Percentiles rank a stretch among this genome's conserved stretches.
These are phyloP conservation scores for Poeciliopsis prolifica DNA, from an alignment of 2,113 vertebrate genomes.

Conservation along the genomic window DNA sequence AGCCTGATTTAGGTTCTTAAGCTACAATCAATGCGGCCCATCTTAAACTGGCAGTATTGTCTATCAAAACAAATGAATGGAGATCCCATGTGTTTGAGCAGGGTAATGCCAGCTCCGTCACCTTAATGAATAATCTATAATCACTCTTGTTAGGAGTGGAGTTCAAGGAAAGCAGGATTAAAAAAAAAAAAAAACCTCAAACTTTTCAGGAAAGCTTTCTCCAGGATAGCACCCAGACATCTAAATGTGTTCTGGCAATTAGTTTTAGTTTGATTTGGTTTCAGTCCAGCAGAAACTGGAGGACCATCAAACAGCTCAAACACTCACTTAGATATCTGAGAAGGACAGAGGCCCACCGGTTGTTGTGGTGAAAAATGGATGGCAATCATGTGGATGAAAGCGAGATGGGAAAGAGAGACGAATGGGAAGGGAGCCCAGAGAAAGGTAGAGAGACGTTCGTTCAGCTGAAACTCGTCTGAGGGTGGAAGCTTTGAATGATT, in stretches of 20 bases:
- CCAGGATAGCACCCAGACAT: conserved; percentile 8
- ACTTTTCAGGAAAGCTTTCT: conserved; percentile 4
- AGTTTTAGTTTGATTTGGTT: conserved; percentile 44
- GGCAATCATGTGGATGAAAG: conserved; percentile 44
- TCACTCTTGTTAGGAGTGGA: conserved; percentile 6
- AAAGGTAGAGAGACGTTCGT: conserved; percentile 27
- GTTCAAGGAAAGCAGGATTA: not conserved
- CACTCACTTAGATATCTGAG: conserved; percentile 65
- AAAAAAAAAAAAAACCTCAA: not conserved
- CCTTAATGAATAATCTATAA: conserved; percentile 18
- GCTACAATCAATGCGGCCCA: conserved; percentile 52
- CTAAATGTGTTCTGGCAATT: conserved; percentile 19
- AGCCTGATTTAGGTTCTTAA: conserved; percentile 74
- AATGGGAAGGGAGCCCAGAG: conserved; percentile 14
- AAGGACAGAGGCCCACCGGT: conserved; percentile 47
- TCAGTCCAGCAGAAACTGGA: conserved; percentile 43
- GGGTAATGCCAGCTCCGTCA: not conserved
- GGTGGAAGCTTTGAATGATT: conserved; percentile 57
- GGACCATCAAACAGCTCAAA: conserved; percentile 48
- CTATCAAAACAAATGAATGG: conserved; percentile 32
- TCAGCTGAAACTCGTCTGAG: conserved; percentile 45
- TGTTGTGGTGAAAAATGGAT: conserved; percentile 55
- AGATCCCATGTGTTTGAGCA: conserved; percentile 19
- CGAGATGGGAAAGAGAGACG: conserved; percentile 19
- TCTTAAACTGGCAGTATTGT: conserved; percentile 40